phyloP scores from a whole-genome alignment of 2,888 invertebrate genomes.

The Bellardia pandia region DNA sequence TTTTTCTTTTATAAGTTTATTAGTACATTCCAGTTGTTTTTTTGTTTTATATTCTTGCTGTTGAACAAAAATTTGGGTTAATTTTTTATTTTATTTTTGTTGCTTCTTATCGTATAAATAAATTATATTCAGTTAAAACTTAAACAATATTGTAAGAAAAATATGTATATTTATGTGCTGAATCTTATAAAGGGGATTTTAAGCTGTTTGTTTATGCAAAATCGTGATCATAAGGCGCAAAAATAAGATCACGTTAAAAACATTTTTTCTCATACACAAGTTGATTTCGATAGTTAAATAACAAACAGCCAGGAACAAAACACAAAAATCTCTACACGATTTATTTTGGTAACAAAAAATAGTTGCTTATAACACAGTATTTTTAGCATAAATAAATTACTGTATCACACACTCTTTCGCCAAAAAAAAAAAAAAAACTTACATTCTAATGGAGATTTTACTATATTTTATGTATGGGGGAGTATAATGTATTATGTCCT shows the following conservation, averaged over 20 bases:
- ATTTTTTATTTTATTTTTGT: conserved; percentile 51
- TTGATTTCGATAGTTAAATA: conserved; percentile 24
- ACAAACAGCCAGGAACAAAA: conserved; percentile 12
- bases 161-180: not conserved
- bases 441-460: conserved; percentile 42
- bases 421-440: conserved; percentile 24
- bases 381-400: conserved; percentile 83
- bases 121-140: conserved; percentile 29
- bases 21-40: conserved; percentile 1
- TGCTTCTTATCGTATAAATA: not conserved
- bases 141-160: conserved; percentile 7
- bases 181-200: conserved; percentile 25
- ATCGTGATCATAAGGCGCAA: conserved; percentile 83
- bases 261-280: conserved; percentile 60
- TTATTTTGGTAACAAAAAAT: conserved; percentile 53
- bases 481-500: conserved; percentile 38
- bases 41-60: not conserved
- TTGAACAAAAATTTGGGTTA: conserved; percentile 37
- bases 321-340: conserved; percentile 65
- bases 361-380: conserved; percentile 39
- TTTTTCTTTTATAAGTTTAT: conserved; percentile 20
- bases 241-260: conserved; percentile 82
- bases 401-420: conserved; percentile 77
- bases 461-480: conserved; percentile 57
- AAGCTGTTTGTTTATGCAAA: conserved; percentile 70